phyloP scores from a whole-genome alignment of 2,888 invertebrate species.

The Amphiduros pacificus region DNA sequence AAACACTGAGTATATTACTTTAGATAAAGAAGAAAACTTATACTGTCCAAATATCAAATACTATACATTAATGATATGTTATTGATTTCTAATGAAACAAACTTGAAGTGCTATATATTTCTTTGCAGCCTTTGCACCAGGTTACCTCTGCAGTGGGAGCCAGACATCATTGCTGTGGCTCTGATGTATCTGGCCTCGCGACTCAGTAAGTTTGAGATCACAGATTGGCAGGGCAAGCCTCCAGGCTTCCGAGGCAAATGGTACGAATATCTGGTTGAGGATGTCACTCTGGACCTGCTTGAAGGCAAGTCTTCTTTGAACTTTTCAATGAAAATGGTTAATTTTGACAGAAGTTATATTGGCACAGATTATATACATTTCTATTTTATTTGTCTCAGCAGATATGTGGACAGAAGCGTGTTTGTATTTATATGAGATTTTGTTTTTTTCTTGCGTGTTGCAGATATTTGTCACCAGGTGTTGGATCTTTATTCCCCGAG shows the following conservation, averaged over 20 bases:
- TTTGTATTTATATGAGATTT: neutral
- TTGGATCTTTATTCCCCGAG: slow-evolving; percentile 75
- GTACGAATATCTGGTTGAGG: slow-evolving; percentile 99
- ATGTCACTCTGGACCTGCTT: slow-evolving; percentile 88
- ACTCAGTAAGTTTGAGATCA: slow-evolving; percentile 90
- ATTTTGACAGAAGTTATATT: too few relatives aligned
- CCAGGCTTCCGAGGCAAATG: slow-evolving; percentile 72
- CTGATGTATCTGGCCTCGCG: slow-evolving; percentile 96
- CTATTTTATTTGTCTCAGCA: neutral
- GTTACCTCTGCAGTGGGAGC: slow-evolving; percentile 96
- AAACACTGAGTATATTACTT: too few relatives aligned
- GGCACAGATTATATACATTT: neutral
- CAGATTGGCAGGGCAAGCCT: slow-evolving; percentile 81
- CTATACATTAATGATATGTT: too few relatives aligned
- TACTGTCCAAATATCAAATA: too few relatives aligned
- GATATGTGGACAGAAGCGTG: neutral
- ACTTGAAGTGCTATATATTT: slow-evolving; percentile 17
- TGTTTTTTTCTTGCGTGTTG: slow-evolving; percentile 29
- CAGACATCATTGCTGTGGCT: slow-evolving; percentile 93
- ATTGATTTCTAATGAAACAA: too few relatives aligned
- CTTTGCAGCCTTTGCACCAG: slow-evolving; percentile 84
- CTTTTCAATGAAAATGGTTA: neutral
- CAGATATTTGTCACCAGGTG: slow-evolving; percentile 91
- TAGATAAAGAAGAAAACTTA: too few relatives aligned
- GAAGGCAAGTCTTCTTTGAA: slow-evolving; percentile 66